Conservation (phyloP, 2,888 invertebrate species). For the Elmis aenea region DNA sequence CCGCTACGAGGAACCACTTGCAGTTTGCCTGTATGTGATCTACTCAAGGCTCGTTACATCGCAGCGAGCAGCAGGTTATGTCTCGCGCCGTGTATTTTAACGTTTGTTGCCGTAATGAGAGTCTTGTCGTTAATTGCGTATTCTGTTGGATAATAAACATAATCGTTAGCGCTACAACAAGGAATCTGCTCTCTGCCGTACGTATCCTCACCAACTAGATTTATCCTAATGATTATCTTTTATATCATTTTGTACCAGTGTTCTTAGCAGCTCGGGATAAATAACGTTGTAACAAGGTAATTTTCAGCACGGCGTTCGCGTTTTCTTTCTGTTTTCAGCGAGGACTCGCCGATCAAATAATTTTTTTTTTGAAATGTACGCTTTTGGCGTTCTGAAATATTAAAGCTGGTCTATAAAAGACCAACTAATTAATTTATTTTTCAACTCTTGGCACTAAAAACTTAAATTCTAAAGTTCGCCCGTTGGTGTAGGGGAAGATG, state of each 20-base stretch:
- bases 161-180: slow-evolving; percentile 35
- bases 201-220: slow-evolving; percentile 13
- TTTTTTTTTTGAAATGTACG: too few species aligned
- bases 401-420: too few species aligned
- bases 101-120: slow-evolving; percentile 37
- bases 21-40: background rate
- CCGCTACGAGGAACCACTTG: background rate
- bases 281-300: too few species aligned
- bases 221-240: slow-evolving; percentile 18
- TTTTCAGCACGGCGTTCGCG: too few species aligned
- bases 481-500: too few species aligned
- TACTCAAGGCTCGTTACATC: background rate
- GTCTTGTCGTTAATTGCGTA: slow-evolving; percentile 39
- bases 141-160: slow-evolving; percentile 39
- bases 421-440: too few species aligned
- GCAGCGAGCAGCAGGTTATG: slow-evolving; percentile 8
- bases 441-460: too few species aligned
- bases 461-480: too few species aligned
- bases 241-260: slow-evolving; percentile 10
- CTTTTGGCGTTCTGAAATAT: too few species aligned
- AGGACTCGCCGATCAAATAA: too few species aligned
- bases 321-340: too few species aligned
- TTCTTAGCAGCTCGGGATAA: slow-evolving; percentile 9
- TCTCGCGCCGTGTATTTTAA: slow-evolving; percentile 24
- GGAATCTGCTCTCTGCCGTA: slow-evolving; percentile 12